Evolutionary conservation across 64 coral and sea anemone genomes (phyloP).

Genomic region (Cladopsammia gracilis): DNA sequence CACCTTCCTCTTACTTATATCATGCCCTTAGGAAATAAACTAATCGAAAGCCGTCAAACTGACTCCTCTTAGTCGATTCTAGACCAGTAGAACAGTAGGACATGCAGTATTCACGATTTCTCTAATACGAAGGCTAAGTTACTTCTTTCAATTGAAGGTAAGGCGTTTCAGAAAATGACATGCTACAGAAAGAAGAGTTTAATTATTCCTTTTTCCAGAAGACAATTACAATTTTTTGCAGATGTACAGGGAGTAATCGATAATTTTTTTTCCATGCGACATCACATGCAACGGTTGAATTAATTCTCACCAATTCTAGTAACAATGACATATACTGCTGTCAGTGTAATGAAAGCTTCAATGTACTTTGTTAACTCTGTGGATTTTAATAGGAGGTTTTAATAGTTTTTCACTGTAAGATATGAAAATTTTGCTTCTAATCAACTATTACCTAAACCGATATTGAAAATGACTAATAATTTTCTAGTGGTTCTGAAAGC

Average conservation of each 20-base stretch:
- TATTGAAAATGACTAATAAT: background rate
- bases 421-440: background rate
- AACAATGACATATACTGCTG: background rate
- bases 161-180: background rate
- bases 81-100: background rate
- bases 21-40: slow-evolving; percentile 22
- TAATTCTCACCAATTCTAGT: background rate
- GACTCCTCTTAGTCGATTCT: background rate
- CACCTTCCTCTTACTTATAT: background rate
- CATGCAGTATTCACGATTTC: background rate
- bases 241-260: no score
- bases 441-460: background rate
- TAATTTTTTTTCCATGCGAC: background rate
- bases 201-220: no score
- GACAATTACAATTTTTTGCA: no score
- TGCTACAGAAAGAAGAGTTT: no score
- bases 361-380: no score
- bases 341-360: background rate
- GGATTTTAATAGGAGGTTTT: background rate
- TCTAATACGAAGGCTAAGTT: background rate
- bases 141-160: background rate
- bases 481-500: background rate
- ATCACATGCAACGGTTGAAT: background rate
- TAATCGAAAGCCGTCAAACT: slow-evolving; percentile 17
- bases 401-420: background rate